These are phyloP conservation scores for Mastacembelus armatus DNA, from an alignment of 2,797 vertebrate genomes.

Conservation along the genomic window DNA sequence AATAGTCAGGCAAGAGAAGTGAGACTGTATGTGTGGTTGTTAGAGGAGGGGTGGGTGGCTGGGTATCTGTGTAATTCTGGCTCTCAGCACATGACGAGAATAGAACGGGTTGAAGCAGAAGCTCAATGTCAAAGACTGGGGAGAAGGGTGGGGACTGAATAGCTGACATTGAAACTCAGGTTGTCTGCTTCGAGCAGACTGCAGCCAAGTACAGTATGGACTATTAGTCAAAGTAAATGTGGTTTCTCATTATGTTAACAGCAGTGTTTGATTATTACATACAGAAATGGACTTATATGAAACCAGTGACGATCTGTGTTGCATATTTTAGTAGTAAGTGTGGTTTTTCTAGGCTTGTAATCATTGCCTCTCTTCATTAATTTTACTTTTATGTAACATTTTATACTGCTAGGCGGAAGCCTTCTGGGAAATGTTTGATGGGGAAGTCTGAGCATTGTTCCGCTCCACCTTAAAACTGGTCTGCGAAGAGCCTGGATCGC, in stretches of 20 bases:
- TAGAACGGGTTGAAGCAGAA: slow-evolving; percentile 70
- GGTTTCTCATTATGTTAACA: slow-evolving; percentile 9
- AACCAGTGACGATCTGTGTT: slow-evolving; percentile 1
- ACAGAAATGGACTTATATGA: neutral
- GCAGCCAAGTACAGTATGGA: slow-evolving; percentile 36
- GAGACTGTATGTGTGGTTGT: slow-evolving; percentile 47
- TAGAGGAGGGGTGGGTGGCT: slow-evolving; percentile 49
- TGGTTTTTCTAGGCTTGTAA: slow-evolving; percentile 10
- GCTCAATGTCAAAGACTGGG: slow-evolving; percentile 71
- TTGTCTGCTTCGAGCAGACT: slow-evolving; percentile 42
- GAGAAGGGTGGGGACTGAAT: slow-evolving; percentile 45
- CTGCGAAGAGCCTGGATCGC: slow-evolving; percentile 52
- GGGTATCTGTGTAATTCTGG: slow-evolving; percentile 71
- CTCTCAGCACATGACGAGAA: slow-evolving; percentile 71
- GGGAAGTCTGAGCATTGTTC: slow-evolving; percentile 40
- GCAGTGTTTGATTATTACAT: neutral
- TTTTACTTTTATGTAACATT: slow-evolving; percentile 58
- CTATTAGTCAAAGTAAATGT: slow-evolving; percentile 16
- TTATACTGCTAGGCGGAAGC: slow-evolving; percentile 27
- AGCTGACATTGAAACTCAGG: slow-evolving; percentile 66
- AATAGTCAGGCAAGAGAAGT: slow-evolving; percentile 18
- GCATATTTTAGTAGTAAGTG: neutral
- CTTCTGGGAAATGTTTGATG: slow-evolving; percentile 47
- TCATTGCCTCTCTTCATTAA: neutral
- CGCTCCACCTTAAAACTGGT: slow-evolving; percentile 83